Base-by-base conservation (phyloP, 2,113 vertebrate species). In the Rhinoderma darwinii region DNA sequence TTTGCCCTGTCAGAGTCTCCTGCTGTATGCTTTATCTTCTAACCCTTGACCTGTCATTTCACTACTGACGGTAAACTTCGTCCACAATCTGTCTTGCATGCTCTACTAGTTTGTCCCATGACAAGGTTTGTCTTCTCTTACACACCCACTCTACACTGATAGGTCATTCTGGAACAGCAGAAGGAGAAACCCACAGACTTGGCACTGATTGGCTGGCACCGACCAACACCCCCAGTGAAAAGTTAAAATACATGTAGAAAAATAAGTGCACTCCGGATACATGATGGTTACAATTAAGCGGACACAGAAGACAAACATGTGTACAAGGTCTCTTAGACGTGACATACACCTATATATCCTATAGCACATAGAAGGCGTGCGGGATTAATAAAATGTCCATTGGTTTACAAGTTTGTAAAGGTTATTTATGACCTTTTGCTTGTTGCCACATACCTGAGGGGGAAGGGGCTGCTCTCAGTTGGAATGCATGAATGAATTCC, bases 221-320 rank as follows among this genome's bases (percentile, higher is more conserved):
- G 41, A 61, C 56, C 84, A 79, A 79, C 84, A 50, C 84, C 84
- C 84, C 63, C 75, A 39, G 84, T 37, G 59, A 74, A 86, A 86
- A 79, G 84, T 86, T 85, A 63, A 85, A 85, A 66, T 20, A 63
- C 72, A 61, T 59, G 51, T 20, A 73, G 27, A 47, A 72, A 43
- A 59, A 76, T 5, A 47, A 73, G 72, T 35, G 50, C 74, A 86
- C 20, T 10, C 73, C 3, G 30, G 3, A 56, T 43, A 35, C 35
- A 10, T 30, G 56, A 44, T 66, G 74, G 73, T 66, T 78, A 18
- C n/a, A 75, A 43, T 74, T 73, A 47, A 35, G 54, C 73, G 50
- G 56, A 66, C 27, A 27, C 27, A 12, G 22, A 18, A 86, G 44
- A 59, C 14, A 27, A 25, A 79, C n/a, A 51, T 37, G 20, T 43